These are phyloP conservation scores for Oegoconia quadripuncta DNA, from an alignment of 2,888 invertebrate species.

Conservation along the genomic window DNA sequence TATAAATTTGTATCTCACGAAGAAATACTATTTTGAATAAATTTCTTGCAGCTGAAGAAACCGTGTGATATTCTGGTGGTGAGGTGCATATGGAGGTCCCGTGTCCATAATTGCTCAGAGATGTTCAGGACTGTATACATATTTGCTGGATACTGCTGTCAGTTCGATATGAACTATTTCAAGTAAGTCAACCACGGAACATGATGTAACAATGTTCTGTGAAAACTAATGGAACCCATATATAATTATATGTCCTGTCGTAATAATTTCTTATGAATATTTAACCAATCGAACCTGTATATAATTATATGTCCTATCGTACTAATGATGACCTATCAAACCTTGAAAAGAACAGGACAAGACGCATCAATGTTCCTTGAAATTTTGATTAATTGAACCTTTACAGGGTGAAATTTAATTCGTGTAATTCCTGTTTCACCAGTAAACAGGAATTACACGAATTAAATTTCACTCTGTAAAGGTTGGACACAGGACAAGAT, in stretches of 20 bases:
- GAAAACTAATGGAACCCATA: not conserved
- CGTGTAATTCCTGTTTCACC: too few species aligned
- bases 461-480: too few species aligned
- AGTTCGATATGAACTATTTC: constrained; percentile 55
- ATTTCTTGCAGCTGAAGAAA: constrained; percentile 45
- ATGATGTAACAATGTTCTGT: too few species aligned
- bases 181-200: too few species aligned
- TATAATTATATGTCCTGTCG: not conserved
- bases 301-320: not conserved
- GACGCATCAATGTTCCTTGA: too few species aligned
- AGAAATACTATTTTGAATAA: too few species aligned
- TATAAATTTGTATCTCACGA: too few species aligned
- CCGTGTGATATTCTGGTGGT: constrained; percentile 46
- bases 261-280: too few species aligned
- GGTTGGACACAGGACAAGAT: too few species aligned
- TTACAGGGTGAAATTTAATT: not conserved
- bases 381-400: not conserved
- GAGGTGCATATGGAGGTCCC: constrained; percentile 55
- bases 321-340: too few species aligned
- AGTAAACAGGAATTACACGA: too few species aligned
- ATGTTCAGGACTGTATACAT: constrained; percentile 54
- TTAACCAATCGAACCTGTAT: not conserved
- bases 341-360: too few species aligned
- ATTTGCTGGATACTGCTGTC: constrained; percentile 52
- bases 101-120: constrained; percentile 37